Evolutionary conservation across 2,888 invertebrate species (phyloP).

Genomic region (Criorhina ranunculi): DNA sequence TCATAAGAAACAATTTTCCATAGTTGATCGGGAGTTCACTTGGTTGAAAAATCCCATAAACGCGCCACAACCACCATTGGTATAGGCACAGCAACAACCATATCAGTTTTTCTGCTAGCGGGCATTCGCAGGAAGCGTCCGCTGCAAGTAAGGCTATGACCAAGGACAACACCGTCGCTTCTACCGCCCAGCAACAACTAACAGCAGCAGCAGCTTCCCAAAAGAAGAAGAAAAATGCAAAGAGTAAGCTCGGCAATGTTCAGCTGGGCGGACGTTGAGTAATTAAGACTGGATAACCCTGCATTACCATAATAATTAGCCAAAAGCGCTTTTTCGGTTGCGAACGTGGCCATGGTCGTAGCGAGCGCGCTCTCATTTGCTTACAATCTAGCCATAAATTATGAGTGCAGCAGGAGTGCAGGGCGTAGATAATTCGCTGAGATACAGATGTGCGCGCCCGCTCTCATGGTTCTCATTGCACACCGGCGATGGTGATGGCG

Average conservation of each 20-base stretch:
- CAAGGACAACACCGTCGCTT: constrained; percentile 72
- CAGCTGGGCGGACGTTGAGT: constrained; percentile 78
- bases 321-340: constrained; percentile 77
- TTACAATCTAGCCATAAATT: constrained; percentile 78
- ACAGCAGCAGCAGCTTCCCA: constrained; percentile 42
- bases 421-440: constrained; percentile 75
- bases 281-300: constrained; percentile 78
- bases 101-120: constrained; percentile 61
- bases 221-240: constrained; percentile 42
- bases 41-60: constrained; percentile 58
- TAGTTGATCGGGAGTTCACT: constrained; percentile 71
- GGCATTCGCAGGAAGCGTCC: constrained; percentile 67
- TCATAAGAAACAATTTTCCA: constrained; percentile 77
- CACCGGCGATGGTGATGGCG: constrained; percentile 50
- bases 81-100: constrained; percentile 35
- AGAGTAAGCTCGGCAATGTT: constrained; percentile 64
- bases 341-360: constrained; percentile 40
- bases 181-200: constrained; percentile 66
- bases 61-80: constrained; percentile 52
- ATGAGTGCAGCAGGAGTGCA: constrained; percentile 74
- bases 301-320: constrained; percentile 78
- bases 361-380: constrained; percentile 73
- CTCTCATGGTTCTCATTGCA: constrained; percentile 64
- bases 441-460: constrained; percentile 75
- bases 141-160: constrained; percentile 60